Percentiles rank a stretch among this genome's conserved stretches.
Evolutionary conservation across 2,113 vertebrate genomes (phyloP).

Genomic region (Alces alces): DNA sequence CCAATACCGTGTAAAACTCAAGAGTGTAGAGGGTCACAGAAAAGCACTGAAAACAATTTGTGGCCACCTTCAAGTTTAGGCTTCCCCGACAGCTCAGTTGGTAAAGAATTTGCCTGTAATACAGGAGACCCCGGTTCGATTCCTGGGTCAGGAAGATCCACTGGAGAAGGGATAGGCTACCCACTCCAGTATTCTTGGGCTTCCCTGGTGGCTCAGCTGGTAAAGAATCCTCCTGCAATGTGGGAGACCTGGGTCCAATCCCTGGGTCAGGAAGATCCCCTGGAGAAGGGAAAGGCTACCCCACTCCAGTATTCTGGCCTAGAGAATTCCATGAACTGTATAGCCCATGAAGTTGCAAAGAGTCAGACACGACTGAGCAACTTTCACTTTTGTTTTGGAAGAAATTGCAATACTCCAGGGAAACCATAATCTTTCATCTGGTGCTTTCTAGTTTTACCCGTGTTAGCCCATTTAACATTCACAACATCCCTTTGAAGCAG

Average conservation of each 20-base stretch:
- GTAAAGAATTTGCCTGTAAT: background rate
- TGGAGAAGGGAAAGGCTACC: background rate
- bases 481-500: background rate
- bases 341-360: accelerated
- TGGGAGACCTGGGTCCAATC: background rate
- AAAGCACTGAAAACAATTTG: background rate
- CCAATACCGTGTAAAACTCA: background rate
- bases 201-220: background rate
- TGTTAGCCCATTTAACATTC: too few species aligned
- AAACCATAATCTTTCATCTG: background rate
- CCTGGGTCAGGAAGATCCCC: background rate
- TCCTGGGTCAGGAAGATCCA: background rate
- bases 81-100: background rate
- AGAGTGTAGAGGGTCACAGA: background rate
- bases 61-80: background rate
- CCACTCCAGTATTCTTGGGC: background rate
- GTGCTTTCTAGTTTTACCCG: background rate
- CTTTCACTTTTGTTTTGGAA: background rate
- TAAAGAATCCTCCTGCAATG: background rate
- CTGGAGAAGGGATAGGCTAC: background rate
- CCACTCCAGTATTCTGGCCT: background rate
- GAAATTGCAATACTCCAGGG: background rate
- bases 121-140: background rate
- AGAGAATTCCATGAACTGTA: background rate
- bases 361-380: background rate